Evolutionary conservation across 2,797 vertebrate species (phyloP).

Genomic region (Sebastes cheni): DNA sequence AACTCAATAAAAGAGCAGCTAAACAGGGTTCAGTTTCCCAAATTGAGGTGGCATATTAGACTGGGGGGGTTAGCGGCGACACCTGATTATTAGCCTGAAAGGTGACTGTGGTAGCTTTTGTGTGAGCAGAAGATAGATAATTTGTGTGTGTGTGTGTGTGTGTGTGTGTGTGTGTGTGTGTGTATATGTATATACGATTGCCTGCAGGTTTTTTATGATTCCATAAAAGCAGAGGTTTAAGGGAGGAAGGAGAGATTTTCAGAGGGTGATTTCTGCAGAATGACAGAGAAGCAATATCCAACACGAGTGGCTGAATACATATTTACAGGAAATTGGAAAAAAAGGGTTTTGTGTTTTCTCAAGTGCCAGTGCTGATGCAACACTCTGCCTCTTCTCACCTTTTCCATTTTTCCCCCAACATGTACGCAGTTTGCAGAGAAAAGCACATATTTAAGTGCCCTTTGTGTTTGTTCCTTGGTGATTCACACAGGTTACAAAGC

Average conservation of each 20-base stretch:
- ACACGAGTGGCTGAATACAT: constrained; percentile 4
- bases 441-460: background rate
- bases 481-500: background rate
- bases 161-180: background rate
- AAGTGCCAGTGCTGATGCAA: background rate
- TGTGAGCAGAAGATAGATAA: constrained; percentile 21
- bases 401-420: background rate
- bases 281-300: constrained; percentile 12
- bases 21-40: constrained; percentile 8
- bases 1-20: constrained; percentile 10
- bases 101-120: background rate
- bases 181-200: background rate
- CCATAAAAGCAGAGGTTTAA: constrained; percentile 4
- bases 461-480: background rate
- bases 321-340: constrained; percentile 33
- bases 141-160: background rate
- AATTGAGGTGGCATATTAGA: constrained; percentile 32
- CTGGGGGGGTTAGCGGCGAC: background rate
- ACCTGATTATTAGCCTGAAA: constrained; percentile 24
- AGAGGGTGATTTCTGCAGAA: constrained; percentile 2
- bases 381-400: background rate
- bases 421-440: background rate
- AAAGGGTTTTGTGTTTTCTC: background rate
- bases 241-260: background rate
- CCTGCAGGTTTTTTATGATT: constrained; percentile 34